Evolutionary conservation across 2,888 invertebrate species (phyloP), one percentile per base, ranked within the genome.

Genomic region (Pheosia gnoma): DNA sequence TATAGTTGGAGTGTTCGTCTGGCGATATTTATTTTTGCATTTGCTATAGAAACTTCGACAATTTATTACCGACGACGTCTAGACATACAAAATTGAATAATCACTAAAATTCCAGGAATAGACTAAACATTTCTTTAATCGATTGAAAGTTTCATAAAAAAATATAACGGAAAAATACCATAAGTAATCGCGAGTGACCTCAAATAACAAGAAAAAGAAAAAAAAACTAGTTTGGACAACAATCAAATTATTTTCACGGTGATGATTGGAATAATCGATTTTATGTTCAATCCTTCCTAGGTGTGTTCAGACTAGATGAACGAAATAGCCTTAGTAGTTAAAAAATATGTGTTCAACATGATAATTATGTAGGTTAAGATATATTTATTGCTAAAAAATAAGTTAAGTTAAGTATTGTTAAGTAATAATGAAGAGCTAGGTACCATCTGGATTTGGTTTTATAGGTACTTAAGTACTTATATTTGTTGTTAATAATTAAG

Each of bases 221-320:
- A 56, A 41, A 41, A 52, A 57, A 9, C 45, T 8, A 11, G 45
- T 10, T 36, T n/a, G 7, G 55, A 60, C 49, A 62, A 59, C 59
- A 65, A 63, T 61, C 63, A 59, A 55, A 49, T 38, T 49, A 53
- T 62, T 62, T 66, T 62, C 62, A 62, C 61, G 65, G 45, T 57
- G 37, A n/a, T 43, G 56, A 51, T 57, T 43, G 43, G n/a, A 56
- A 53, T 53, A 45, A 57, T 61, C 41, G 58, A 58, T 61, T 55
- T 62, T 61, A 45, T 55, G 45, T 45, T 57, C 45, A 36, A 57
- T 57, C 57, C 57, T 57, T 57, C 57, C 25, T 43, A 47, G 38
- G 11, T n/a, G 4, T n/a, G 47, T 47, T n/a, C 47, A 47, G 47
- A 47, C 47, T 47, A 47, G 41, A 41, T 41, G 41, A 41, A 41